Conservation (phyloP, 2,113 vertebrate species). For the Cepphus grylle region DNA sequence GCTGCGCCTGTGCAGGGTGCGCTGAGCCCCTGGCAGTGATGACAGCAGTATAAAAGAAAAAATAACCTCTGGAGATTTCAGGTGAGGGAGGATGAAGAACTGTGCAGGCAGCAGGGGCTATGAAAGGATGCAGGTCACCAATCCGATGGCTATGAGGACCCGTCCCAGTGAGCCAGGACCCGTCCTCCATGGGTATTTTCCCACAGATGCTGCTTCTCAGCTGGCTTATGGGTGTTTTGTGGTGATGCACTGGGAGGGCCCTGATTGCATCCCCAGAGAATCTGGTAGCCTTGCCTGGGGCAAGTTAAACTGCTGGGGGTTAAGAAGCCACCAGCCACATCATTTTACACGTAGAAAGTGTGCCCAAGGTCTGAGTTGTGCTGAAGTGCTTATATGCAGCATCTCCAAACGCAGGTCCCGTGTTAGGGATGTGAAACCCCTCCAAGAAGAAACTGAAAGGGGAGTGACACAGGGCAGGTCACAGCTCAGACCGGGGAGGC, state of each 20-base stretch:
- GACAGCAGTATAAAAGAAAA: background rate
- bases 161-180: background rate
- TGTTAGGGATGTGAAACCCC: background rate
- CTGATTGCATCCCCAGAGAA: background rate
- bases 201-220: background rate
- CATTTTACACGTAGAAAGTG: no score
- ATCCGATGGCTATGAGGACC: background rate
- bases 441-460: background rate
- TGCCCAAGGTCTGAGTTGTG: background rate
- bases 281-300: background rate
- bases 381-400: background rate
- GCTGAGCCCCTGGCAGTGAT: background rate
- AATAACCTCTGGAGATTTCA: background rate
- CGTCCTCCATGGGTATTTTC: background rate
- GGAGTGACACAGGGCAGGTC: background rate
- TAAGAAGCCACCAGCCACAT: background rate
- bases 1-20: background rate
- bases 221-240: background rate
- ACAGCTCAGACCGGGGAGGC: background rate
- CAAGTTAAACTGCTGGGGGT: background rate
- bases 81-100: background rate
- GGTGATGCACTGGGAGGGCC: background rate
- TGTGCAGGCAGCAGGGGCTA: background rate
- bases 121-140: background rate
- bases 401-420: accelerated